Conservation (phyloP, 2,113 vertebrate species). For the Chaetura pelagica region DNA sequence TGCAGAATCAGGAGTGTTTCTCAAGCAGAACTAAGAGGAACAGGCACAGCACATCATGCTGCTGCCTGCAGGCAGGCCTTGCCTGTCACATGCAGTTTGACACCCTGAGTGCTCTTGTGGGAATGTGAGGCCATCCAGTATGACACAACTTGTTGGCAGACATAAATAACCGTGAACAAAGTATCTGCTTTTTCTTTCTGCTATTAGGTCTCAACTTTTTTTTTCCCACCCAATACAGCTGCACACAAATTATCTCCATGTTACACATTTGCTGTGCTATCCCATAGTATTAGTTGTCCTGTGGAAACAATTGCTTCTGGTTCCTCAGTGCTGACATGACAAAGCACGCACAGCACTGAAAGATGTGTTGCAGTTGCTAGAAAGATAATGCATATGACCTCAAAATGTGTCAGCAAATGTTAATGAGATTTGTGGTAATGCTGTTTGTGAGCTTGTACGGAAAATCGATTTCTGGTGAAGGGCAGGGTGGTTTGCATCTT, state of each 20-base stretch:
- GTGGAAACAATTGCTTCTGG: conserved; percentile 33
- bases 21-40: conserved; percentile 15
- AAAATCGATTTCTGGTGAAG: conserved; percentile 23
- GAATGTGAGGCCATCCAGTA: neutral
- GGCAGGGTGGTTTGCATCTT: neutral
- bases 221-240: neutral
- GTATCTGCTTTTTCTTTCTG: neutral
- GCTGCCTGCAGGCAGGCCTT: neutral
- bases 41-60: neutral
- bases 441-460: neutral
- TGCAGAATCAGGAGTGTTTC: neutral
- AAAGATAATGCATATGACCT: conserved; percentile 16
- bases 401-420: neutral
- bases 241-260: conserved; percentile 20
- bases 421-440: conserved; percentile 14
- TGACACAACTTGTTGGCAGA: neutral
- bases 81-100: neutral
- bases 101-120: neutral
- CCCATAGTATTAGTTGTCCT: neutral
- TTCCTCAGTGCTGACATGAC: conserved; percentile 45
- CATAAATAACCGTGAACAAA: neutral
- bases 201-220: neutral
- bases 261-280: conserved; percentile 20
- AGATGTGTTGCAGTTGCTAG: neutral
- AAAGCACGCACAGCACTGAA: neutral